Evolutionary conservation across 2,797 vertebrate species (phyloP).

Genomic region (Hydrophis major): DNA sequence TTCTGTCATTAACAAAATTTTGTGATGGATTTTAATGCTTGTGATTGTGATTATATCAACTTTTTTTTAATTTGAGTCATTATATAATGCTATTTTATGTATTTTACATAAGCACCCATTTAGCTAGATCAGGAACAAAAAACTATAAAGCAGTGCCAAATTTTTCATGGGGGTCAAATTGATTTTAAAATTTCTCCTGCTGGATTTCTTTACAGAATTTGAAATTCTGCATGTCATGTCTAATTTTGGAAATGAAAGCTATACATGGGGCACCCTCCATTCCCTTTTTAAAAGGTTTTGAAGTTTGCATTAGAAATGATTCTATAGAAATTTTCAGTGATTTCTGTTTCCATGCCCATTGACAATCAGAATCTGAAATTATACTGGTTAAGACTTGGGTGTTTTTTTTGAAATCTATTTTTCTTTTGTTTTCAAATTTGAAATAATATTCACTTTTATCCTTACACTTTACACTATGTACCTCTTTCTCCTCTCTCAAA

Average conservation of each 20-base stretch:
- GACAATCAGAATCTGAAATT: neutral
- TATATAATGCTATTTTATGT: neutral
- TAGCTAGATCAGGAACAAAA: neutral
- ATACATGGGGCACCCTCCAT: neutral
- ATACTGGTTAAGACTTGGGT: neutral
- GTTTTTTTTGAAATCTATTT: neutral
- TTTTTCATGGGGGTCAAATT: neutral
- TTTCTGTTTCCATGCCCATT: neutral
- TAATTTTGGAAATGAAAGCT: neutral
- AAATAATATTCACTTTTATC: neutral
- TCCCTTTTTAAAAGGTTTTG: neutral
- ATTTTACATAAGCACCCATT: neutral
- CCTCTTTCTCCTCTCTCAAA: neutral
- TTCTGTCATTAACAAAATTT: neutral
- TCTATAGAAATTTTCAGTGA: neutral
- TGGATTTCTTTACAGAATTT: neutral
- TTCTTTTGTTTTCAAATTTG: neutral
- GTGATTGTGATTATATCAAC: neutral
- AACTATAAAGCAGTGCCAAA: neutral
- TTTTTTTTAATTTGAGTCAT: neutral
- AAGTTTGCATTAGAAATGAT: neutral
- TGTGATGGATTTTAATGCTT: neutral
- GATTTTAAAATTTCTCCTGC: too few relatives aligned
- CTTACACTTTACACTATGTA: neutral
- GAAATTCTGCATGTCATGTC: neutral